These are phyloP conservation scores for Xiphophorus couchianus DNA, from an alignment of 2,113 vertebrate species.

Conservation along the genomic window DNA sequence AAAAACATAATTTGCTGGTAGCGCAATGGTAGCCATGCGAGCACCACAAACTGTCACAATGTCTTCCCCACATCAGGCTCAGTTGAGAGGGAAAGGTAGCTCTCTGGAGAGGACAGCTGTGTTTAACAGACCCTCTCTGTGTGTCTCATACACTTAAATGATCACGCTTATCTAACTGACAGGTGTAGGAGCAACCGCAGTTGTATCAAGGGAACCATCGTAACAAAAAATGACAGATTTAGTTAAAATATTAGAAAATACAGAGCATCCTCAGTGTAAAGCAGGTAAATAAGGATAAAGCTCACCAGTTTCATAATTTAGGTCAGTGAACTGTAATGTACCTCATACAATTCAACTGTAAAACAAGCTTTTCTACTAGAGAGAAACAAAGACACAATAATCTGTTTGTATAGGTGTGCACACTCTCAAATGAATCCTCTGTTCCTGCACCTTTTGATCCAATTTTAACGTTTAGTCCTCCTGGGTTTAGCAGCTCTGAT, in stretches of 20 bases:
- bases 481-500: not conserved
- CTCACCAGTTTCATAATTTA: not conserved
- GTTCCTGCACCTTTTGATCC: not conserved
- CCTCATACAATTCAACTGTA: not conserved
- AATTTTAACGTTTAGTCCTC: not conserved
- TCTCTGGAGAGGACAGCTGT: constrained; percentile 26
- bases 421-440: no score
- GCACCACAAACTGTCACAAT: constrained; percentile 5
- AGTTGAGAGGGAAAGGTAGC: constrained; percentile 28
- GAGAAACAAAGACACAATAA: not conserved
- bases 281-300: constrained; percentile 19
- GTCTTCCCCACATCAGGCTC: constrained; percentile 17
- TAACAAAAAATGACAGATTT: constrained; percentile 30
- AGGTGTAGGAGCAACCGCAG: constrained; percentile 21
- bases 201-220: constrained; percentile 3
- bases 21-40: constrained; percentile 10
- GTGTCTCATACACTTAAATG: constrained; percentile 1
- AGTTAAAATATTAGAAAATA: constrained; percentile 34
- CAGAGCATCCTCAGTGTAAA: constrained; percentile 8
- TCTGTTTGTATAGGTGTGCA: no score
- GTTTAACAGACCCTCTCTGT: constrained; percentile 33
- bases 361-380: not conserved
- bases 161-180: constrained; percentile 16
- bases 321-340: no score
- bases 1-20: not conserved